These are phyloP conservation scores for Ctenoplectra terminalis DNA, from an alignment of 1,140 invertebrate species.

Conservation along the genomic window DNA sequence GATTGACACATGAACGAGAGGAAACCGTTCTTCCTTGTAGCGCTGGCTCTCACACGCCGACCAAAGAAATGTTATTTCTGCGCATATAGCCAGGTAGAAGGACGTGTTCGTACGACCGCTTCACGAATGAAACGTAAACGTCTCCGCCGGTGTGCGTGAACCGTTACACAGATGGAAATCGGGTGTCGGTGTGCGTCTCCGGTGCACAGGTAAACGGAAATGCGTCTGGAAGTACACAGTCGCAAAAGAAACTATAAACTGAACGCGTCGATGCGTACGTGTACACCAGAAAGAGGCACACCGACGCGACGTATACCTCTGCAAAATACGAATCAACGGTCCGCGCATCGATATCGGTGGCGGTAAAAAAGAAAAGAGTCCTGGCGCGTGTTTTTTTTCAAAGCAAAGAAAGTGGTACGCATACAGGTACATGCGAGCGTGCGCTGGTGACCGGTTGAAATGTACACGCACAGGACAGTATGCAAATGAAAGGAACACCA, in stretches of 20 bases:
- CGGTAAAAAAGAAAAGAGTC: not conserved
- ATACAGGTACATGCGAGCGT: not conserved
- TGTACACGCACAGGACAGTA: not conserved
- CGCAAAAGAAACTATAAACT: not conserved
- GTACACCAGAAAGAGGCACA: not conserved
- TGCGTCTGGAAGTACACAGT: not conserved
- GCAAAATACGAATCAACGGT: not conserved
- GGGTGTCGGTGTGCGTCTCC: not conserved
- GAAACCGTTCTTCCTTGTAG: conserved; percentile 9
- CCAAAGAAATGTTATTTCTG: conserved; percentile 27
- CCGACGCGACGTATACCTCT: not conserved
- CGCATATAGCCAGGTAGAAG: not conserved
- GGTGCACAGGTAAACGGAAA: conserved; percentile 28
- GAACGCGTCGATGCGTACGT: not conserved
- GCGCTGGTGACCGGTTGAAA: not conserved
- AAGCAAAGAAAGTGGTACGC: conserved; percentile 4
- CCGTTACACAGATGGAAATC: not conserved
- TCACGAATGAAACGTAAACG: not conserved
- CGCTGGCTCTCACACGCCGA: not conserved
- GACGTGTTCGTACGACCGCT: not conserved
- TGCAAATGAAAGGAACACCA: conserved; percentile 20
- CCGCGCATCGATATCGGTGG: not conserved
- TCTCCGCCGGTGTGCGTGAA: not conserved
- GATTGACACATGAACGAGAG: not conserved
- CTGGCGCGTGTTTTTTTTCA: not conserved